These are phyloP conservation scores for Temnothorax curvispinosus DNA, from an alignment of 1,140 invertebrate species.

Conservation along the genomic window DNA sequence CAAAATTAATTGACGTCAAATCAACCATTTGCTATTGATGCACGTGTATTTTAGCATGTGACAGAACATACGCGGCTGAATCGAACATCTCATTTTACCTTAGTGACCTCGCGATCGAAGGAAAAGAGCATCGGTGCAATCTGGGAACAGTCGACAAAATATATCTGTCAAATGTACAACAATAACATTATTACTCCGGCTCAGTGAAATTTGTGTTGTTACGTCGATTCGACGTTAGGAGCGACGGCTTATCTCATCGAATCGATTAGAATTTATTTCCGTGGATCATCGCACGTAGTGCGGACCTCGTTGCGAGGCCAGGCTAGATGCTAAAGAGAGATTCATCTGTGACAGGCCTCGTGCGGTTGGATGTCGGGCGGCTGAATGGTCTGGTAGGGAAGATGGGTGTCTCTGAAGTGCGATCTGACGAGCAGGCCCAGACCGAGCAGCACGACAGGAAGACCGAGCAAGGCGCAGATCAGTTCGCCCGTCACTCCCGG, in stretches of 20 bases:
- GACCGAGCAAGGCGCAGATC: slow-evolving; percentile 87
- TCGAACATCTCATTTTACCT: background rate
- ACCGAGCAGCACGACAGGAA: slow-evolving; percentile 87
- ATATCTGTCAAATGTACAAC: slow-evolving; percentile 56
- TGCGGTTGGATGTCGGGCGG: slow-evolving; percentile 73
- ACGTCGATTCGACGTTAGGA: background rate
- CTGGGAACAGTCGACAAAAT: slow-evolving; percentile 44
- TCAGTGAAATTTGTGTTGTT: slow-evolving; percentile 5
- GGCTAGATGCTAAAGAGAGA: background rate
- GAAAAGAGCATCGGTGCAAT: background rate
- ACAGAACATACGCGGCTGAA: background rate
- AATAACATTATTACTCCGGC: slow-evolving; percentile 45
- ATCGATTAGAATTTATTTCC: slow-evolving; percentile 23
- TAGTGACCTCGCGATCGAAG: slow-evolving; percentile 20
- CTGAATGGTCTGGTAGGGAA: slow-evolving; percentile 72
- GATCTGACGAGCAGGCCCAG: slow-evolving; percentile 85
- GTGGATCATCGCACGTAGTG: background rate
- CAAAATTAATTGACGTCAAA: background rate
- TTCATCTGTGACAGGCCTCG: slow-evolving; percentile 82
- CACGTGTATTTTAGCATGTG: background rate
- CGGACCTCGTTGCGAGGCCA: background rate
- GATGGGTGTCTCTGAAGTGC: slow-evolving; percentile 84
- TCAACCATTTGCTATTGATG: background rate
- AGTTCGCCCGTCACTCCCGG: slow-evolving; percentile 87
- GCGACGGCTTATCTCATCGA: background rate